These are phyloP conservation scores for Thalassoma bifasciatum DNA, from an alignment of 2,113 vertebrate species.

Conservation along the genomic window DNA sequence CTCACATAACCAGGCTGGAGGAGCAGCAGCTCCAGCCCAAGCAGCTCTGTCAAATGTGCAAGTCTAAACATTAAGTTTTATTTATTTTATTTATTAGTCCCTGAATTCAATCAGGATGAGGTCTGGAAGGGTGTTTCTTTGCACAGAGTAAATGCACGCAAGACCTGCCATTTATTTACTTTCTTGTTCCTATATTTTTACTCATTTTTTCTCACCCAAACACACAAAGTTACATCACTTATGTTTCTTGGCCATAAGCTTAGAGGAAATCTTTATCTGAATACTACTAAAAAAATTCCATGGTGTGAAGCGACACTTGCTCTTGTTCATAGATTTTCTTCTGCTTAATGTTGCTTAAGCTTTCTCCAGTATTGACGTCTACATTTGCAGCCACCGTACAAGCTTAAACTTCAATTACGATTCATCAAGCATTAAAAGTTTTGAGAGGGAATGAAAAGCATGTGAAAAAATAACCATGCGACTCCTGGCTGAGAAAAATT, in stretches of 20 bases:
- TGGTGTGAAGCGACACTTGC: not conserved
- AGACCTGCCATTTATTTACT: conserved; percentile 19
- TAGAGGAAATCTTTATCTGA: not conserved
- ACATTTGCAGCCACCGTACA: too few relatives aligned
- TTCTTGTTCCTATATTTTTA: not conserved
- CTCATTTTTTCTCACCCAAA: too few relatives aligned
- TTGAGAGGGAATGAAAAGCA: too few relatives aligned
- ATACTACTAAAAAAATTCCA: not conserved
- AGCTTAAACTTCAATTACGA: too few relatives aligned
- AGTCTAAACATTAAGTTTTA: conserved; percentile 57
- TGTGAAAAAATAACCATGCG: not conserved
- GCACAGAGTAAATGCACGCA: not conserved
- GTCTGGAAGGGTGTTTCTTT: conserved; percentile 35
- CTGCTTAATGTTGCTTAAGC: too few relatives aligned
- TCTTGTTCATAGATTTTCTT: not conserved
- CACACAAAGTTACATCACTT: not conserved
- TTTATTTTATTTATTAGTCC: conserved; percentile 55
- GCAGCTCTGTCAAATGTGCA: conserved; percentile 37
- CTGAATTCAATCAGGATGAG: conserved; percentile 51
- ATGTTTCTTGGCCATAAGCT: not conserved
- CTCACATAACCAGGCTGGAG: conserved; percentile 44
- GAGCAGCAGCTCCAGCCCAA: conserved; percentile 41
- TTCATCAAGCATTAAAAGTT: too few relatives aligned
- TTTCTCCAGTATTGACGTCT: too few relatives aligned
- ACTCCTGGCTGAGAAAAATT: not conserved